Percentiles rank a stretch among this genome's conserved stretches.
These are phyloP conservation scores for Athene cunicularia DNA, from an alignment of 2,113 vertebrate genomes.

Conservation along the genomic window DNA sequence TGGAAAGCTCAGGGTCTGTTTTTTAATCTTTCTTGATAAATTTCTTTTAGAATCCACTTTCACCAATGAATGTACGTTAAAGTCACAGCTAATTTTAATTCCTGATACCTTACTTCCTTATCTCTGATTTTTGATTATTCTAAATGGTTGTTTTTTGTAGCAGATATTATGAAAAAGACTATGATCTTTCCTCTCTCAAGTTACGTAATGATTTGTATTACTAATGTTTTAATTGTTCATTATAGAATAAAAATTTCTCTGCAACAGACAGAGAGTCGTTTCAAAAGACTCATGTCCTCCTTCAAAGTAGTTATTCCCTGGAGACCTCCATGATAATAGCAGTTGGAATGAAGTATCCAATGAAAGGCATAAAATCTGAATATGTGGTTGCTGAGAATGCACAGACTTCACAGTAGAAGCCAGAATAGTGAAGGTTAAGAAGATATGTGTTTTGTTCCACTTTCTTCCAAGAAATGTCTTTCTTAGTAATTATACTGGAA, in stretches of 20 bases:
- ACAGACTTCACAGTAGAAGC: not conserved
- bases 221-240: not conserved
- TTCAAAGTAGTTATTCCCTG: not conserved
- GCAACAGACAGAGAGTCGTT: not conserved
- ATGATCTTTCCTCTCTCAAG: not conserved
- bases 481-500: not conserved
- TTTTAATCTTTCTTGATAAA: not conserved
- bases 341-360: not conserved
- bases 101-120: not conserved
- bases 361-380: not conserved
- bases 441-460: not conserved
- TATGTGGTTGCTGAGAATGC: not conserved
- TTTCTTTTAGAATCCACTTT: not conserved
- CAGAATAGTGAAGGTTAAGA: not conserved
- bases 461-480: not conserved
- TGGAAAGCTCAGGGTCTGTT: not conserved
- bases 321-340: conserved; percentile 1
- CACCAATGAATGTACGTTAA: not conserved
- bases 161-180: not conserved
- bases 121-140: not conserved
- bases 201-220: not conserved
- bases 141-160: not conserved
- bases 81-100: not conserved
- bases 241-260: not conserved
- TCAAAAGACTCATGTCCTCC: conserved; percentile 14